Evolutionary conservation across 2,888 invertebrate genomes (phyloP).

Genomic region (Diploptera punctata): DNA sequence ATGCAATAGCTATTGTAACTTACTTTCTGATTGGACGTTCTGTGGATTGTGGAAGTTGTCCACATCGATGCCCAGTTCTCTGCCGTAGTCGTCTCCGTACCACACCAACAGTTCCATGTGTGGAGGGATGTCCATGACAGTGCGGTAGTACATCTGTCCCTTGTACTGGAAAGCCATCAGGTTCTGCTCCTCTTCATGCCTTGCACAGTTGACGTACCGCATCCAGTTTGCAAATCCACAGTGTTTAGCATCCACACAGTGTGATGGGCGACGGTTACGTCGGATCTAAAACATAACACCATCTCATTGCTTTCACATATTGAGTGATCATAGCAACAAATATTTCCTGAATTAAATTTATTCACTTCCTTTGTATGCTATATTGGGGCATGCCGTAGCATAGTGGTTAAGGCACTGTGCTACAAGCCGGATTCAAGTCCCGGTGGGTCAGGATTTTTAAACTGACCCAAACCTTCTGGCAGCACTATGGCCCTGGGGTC

Average conservation of each 20-base stretch:
- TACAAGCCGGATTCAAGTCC: too few species aligned
- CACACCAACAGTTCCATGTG: constrained; percentile 56
- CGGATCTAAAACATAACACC: too few species aligned
- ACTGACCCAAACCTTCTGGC: too few species aligned
- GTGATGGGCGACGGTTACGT: not conserved
- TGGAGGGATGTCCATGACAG: constrained; percentile 49
- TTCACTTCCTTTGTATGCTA: too few species aligned
- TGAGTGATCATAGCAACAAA: too few species aligned
- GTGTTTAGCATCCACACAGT: constrained; percentile 57
- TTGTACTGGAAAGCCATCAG: constrained; percentile 63
- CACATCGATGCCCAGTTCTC: constrained; percentile 50
- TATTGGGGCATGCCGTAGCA: too few species aligned
- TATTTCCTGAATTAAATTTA: too few species aligned
- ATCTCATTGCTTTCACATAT: too few species aligned
- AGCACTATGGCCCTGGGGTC: too few species aligned
- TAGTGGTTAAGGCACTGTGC: too few species aligned
- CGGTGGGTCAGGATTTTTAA: too few species aligned
- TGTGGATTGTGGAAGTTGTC: constrained; percentile 6
- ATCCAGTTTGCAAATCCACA: constrained; percentile 61
- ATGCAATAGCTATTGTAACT: not conserved
- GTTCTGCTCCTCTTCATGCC: constrained; percentile 61
- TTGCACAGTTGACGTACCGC: constrained; percentile 63
- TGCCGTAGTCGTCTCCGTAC: constrained; percentile 55
- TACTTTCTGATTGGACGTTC: not conserved
- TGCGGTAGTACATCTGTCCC: constrained; percentile 62